phyloP scores from a whole-genome alignment of 2,888 invertebrate genomes.

The Drosophila phalerata region DNA sequence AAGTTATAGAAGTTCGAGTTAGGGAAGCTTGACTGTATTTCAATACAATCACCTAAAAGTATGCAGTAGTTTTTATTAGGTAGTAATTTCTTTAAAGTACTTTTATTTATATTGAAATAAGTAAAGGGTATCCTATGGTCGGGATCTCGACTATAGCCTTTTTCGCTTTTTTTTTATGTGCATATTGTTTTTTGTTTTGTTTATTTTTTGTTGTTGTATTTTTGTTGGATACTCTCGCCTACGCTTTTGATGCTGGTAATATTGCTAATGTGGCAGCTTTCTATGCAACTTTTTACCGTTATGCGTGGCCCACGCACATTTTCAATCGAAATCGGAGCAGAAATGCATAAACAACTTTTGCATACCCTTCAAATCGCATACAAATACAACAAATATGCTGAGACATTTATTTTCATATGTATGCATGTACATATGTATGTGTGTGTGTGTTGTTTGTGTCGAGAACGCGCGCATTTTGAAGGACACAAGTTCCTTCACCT shows the following conservation, averaged over 20 bases:
- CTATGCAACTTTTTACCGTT: conserved; percentile 61
- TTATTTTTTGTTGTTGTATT: conserved; percentile 21
- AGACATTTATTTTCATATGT: conserved; percentile 1
- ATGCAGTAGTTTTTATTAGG: too few relatives aligned
- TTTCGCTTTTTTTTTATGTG: not conserved
- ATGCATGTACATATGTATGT: not conserved
- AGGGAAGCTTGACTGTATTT: too few relatives aligned
- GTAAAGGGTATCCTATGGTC: too few relatives aligned
- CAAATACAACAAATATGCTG: conserved; percentile 26
- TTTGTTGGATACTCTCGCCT: conserved; percentile 36
- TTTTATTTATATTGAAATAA: too few relatives aligned
- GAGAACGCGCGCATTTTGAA: conserved; percentile 76
- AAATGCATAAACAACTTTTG: conserved; percentile 38
- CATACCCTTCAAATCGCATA: not conserved
- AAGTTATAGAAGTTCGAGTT: too few relatives aligned
- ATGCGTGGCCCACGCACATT: conserved; percentile 52
- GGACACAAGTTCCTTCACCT: conserved; percentile 79
- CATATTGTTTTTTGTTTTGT: conserved; percentile 15
- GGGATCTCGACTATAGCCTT: too few relatives aligned
- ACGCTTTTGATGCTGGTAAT: conserved; percentile 27
- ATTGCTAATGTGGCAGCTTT: conserved; percentile 36
- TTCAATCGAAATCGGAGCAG: conserved; percentile 12
- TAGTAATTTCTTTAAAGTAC: too few relatives aligned
- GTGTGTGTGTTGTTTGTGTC: conserved; percentile 23
- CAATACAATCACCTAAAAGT: too few relatives aligned